phyloP scores from a whole-genome alignment of 2,888 invertebrate genomes.

The Stenichneumon culpator region DNA sequence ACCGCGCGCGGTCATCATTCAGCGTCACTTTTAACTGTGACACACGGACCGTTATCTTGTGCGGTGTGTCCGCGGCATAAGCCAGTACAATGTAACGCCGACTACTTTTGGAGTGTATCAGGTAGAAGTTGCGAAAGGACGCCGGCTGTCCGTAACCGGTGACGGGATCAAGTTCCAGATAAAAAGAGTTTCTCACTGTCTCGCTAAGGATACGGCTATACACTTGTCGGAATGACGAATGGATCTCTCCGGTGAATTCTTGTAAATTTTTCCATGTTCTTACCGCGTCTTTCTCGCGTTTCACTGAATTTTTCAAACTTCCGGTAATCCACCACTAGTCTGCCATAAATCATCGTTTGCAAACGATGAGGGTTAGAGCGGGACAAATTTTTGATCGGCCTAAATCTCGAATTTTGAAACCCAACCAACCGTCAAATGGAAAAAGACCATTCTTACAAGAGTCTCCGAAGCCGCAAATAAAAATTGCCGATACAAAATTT shows the following conservation, averaged over 20 bases:
- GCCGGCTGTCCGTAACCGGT: conserved; percentile 20
- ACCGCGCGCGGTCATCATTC: background rate
- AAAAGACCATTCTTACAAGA: too few species aligned
- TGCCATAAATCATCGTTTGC: too few species aligned
- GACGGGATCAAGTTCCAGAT: conserved; percentile 57
- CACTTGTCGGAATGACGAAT: conserved; percentile 51
- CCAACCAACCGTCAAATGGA: too few species aligned
- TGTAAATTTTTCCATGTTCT: background rate
- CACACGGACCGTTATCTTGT: background rate
- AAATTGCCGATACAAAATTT: too few species aligned
- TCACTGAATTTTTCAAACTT: background rate
- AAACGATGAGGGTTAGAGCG: too few species aligned
- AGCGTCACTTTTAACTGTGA: background rate
- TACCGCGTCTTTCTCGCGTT: background rate
- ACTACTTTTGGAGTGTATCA: conserved; percentile 10
- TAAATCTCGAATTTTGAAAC: too few species aligned
- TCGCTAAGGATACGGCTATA: conserved; percentile 1
- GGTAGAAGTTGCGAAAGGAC: conserved; percentile 53
- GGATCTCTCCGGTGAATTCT: background rate
- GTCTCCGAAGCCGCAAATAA: too few species aligned
- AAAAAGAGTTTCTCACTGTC: conserved; percentile 35
- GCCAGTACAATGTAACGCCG: conserved; percentile 6
- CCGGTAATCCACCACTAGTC: too few species aligned
- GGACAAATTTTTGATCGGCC: too few species aligned
- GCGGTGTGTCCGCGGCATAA: background rate